Base-by-base conservation (phyloP, 1,140 invertebrate genomes). In the Lordiphosa mommai region DNA sequence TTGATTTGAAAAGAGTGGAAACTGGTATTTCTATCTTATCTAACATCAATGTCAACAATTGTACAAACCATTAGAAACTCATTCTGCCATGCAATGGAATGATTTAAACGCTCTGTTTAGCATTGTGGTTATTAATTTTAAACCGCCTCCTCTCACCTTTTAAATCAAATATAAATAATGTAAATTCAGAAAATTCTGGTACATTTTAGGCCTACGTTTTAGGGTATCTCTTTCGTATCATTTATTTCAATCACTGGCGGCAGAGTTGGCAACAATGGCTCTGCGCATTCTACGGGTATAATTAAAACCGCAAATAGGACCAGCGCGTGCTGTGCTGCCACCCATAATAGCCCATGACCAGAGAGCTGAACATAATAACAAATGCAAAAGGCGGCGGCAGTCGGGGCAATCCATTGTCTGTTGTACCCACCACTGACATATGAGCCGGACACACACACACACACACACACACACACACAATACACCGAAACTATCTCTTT, bases 261-360 rank as follows among this genome's bases (percentile, higher is more conserved):
- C 37, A 38, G 44, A 32, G 23, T n/a, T 14, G 55, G 34, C 61
- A 57, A 30, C 17, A 32, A 17, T 23, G 20, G 38, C 38, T 57
- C n/a, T 48, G 34, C 47, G n/a, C 51, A 23, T 60, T 49, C 34
- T 37, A 44, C 32, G 47, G 33, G 61, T 46, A 68, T 68, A 68
- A 68, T 68, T 68, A 68, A 67, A 68, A 68, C 65, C 63, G 13
- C 65, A 60, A 68, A 51, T 60, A 67, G 63, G 27, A 20, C 49
- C 41, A 27, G 47, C 46, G 9, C 23, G 23, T 27, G 23, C 1
- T 40, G 20, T 4, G 3, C 37, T 4, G 3, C 37, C 9, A 9
- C 16, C 16, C 2, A 27, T 43, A 6, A 29, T 43, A 43, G 27
- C 40, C 40, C 20, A 27, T 20, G 40, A 27, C 23, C 23, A 27